Percentiles rank a stretch among this genome's conserved stretches.
These are phyloP conservation scores for Elmis aenea DNA, from an alignment of 2,888 invertebrate species.

Conservation along the genomic window DNA sequence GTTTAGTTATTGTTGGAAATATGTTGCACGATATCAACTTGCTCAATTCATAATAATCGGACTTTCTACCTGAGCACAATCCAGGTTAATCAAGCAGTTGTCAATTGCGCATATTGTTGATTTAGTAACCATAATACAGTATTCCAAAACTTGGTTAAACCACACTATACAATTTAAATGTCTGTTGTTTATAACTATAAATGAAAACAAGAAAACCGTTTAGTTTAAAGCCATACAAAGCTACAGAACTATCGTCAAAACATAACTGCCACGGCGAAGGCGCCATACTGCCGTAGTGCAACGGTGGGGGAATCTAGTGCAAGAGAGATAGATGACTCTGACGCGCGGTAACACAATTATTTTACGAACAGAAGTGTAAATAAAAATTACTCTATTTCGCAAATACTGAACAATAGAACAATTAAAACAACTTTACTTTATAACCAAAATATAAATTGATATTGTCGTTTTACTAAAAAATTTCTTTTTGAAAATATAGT, in stretches of 20 bases:
- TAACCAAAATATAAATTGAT: no score
- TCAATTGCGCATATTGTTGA: conserved; percentile 13
- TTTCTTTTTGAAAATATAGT: not conserved
- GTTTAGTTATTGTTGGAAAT: no score
- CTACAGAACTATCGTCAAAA: conserved; percentile 21
- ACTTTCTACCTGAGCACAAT: conserved; percentile 18
- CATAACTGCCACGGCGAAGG: conserved; percentile 33
- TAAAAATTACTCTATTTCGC: no score
- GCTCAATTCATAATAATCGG: not conserved
- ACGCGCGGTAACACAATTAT: not conserved
- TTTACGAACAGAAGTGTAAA: not conserved
- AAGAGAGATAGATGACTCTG: conserved; percentile 4
- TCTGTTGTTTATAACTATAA: no score
- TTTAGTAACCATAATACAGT: conserved; percentile 5
- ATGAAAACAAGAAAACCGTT: no score
- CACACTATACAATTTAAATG: no score
- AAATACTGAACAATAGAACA: no score
- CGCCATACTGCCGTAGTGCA: conserved; percentile 32
- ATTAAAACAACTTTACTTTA: no score
- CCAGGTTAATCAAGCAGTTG: conserved; percentile 16
- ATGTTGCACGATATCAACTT: not conserved
- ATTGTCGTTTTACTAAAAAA: no score
- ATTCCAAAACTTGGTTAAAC: no score
- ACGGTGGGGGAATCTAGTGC: conserved; percentile 17
- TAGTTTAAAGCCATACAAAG: conserved; percentile 7